A percentile compares a stretch with the other conserved stretches of the same genome.
phyloP scores from a whole-genome alignment of 2,888 invertebrate genomes.

The Cerastoderma edule region DNA sequence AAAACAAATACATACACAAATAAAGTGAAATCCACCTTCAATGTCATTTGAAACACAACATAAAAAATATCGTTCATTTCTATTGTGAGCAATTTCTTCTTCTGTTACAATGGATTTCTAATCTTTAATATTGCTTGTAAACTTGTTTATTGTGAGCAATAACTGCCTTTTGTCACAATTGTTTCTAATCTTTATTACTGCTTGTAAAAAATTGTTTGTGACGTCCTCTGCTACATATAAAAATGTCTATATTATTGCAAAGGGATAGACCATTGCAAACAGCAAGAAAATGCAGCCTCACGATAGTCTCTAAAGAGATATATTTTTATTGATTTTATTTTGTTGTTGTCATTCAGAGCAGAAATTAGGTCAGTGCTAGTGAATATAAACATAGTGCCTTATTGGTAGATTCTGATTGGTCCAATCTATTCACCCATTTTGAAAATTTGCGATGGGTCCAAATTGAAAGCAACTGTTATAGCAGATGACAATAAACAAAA shows the following conservation, averaged over 20 bases:
- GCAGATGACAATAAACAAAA: no score
- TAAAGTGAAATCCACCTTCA: no score
- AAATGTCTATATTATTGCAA: not conserved
- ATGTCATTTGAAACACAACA: no score
- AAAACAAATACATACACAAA: no score
- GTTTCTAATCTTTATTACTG: no score
- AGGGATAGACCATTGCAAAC: no score
- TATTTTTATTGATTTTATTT: slow-evolving; percentile 16
- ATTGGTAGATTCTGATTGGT: slow-evolving; percentile 20
- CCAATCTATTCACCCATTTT: not conserved
- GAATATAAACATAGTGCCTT: slow-evolving; percentile 15
- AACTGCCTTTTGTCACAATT: no score
- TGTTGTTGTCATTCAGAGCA: not conserved
- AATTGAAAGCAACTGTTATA: slow-evolving; percentile 1
- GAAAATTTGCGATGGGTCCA: not conserved
- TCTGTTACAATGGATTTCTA: not conserved
- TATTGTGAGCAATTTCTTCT: not conserved
- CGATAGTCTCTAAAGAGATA: not conserved
- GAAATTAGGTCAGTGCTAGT: slow-evolving; percentile 9
- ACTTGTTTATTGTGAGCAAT: no score
- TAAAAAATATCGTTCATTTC: not conserved
- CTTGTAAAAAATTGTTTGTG: no score
- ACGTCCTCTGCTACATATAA: not conserved
- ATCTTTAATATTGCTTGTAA: no score
- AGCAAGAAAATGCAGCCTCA: not conserved